Conservation (phyloP, 2,888 invertebrate species). For the Dasysyrphus albostriatus region DNA sequence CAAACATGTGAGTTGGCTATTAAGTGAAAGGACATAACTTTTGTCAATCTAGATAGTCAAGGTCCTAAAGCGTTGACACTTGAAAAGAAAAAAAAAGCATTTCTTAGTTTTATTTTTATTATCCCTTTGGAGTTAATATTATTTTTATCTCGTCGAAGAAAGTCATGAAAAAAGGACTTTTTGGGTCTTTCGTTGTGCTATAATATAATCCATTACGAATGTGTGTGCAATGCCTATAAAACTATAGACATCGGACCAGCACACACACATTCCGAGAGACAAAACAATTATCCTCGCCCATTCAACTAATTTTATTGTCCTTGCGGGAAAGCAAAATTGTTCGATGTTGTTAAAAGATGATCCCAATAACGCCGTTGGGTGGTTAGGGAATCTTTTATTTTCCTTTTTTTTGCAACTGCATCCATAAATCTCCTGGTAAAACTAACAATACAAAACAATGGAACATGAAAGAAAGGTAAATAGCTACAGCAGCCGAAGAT, state of each 20-base stretch:
- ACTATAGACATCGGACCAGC: no score
- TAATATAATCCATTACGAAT: background rate
- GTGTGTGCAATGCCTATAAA: conserved; percentile 11
- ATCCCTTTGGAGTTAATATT: conserved; percentile 55
- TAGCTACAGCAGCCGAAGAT: conserved; percentile 8
- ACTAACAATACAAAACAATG: conserved; percentile 62
- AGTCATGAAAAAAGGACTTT: conserved; percentile 56
- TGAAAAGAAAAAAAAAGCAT: conserved; percentile 29
- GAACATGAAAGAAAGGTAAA: conserved; percentile 24
- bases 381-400: conserved; percentile 34
- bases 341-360: conserved; percentile 49
- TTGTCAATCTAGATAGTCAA: conserved; percentile 17
- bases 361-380: conserved; percentile 62
- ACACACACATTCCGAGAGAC: conserved; percentile 24
- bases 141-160: conserved; percentile 47
- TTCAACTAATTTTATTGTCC: conserved; percentile 74
- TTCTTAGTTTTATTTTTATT: conserved; percentile 27
- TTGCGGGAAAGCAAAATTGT: conserved; percentile 66
- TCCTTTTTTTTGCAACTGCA: conserved; percentile 54
- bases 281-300: conserved; percentile 72
- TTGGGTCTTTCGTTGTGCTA: conserved; percentile 21
- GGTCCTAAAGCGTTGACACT: conserved; percentile 56
- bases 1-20: conserved; percentile 66
- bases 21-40: conserved; percentile 45
- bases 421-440: conserved; percentile 67